A percentile compares a stretch with the other conserved stretches of the same genome.
phyloP scores from a whole-genome alignment of 2,113 vertebrate species.

The Entelurus aequoreus region DNA sequence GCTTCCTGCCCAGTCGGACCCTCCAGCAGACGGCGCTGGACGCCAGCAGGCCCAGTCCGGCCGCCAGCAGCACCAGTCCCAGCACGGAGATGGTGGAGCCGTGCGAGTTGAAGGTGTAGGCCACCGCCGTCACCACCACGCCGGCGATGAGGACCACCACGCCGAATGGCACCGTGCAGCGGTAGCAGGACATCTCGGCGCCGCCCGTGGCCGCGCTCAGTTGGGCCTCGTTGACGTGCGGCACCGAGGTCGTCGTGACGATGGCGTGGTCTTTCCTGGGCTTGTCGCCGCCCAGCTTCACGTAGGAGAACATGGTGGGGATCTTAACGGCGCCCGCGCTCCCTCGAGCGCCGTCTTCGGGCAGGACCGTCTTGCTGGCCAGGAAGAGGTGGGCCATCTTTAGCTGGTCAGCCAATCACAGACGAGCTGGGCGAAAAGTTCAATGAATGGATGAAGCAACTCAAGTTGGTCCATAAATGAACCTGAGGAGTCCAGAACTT shows the following conservation, averaged over 20 bases:
- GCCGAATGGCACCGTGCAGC: constrained; percentile 89
- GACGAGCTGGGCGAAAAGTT: constrained; percentile 23
- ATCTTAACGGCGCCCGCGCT: constrained; percentile 66
- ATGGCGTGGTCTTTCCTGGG: constrained; percentile 24
- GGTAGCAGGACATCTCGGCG: constrained; percentile 91
- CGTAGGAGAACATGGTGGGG: constrained; percentile 45
- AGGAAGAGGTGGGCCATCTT: constrained; percentile 59
- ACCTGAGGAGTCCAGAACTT: too few species aligned
- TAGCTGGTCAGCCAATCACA: constrained; percentile 29
- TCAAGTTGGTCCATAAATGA: too few species aligned
- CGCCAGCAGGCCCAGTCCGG: constrained; percentile 80
- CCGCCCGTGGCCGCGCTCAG: constrained; percentile 91
- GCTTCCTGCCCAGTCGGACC: constrained; percentile 81
- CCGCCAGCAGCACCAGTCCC: constrained; percentile 85
- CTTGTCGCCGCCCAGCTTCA: constrained; percentile 56
- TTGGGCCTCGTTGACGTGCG: constrained; percentile 85
- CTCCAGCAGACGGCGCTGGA: constrained; percentile 89
- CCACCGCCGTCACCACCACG: constrained; percentile 86
- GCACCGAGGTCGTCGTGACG: constrained; percentile 60
- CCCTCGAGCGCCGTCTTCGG: constrained; percentile 74
- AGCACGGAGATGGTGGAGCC: constrained; percentile 94
- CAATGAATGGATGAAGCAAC: not conserved
- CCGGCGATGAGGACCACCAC: constrained; percentile 91
- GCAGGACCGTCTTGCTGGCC: constrained; percentile 72
- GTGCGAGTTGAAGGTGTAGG: constrained; percentile 95